Base-by-base conservation (phyloP, 2,888 invertebrate species). In the Leucophora obtusa region DNA sequence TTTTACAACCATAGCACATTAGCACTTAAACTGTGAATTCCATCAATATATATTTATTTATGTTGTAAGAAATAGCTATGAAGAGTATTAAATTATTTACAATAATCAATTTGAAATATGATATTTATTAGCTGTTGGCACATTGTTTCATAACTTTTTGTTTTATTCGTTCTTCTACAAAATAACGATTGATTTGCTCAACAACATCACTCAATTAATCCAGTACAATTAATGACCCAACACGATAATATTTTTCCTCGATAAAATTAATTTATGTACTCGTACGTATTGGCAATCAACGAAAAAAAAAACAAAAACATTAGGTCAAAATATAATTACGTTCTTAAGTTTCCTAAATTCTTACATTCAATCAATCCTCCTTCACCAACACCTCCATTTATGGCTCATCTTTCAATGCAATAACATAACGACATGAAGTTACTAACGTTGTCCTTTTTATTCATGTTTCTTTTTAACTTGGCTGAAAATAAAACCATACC, bases 171-270 rank as follows among this genome's bases (percentile, higher is more conserved):
- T n/a, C n/a, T 54, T 38, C n/a, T 14, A 21, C 33, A 15, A 28
- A 4, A n/a, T 35, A 21, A 43, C 60, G 24, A 60, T 60, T 43
- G 43, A 60, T 60, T 60, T 43, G 18, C 60, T 15, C 21, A n/a
- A n/a, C 18, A 35, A 53, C 51, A 53, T 21, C 65, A 53, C 6
- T 65, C 65, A 65, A 65, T 66, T 38, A 53, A 35, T 38, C 35
- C 15, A 21, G n/a, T 35, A 66, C 65, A 66, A 66, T 54, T 54
- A 66, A 66, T 54, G 53, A 21, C 65, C 51, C 35, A 53, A 10
- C 18, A 9, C 35, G 17, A 35, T 38, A 0, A 15, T 11, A 14
- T 38, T 11, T 38, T 38, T 38, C 2, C 2, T 24, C 24, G 2
- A 3, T 24, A 3, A 24, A 24, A 5, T 24, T 24, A 5, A 3